These are phyloP conservation scores for Coregonus sp. DNA, from an alignment of 2,797 vertebrate genomes.

Conservation along the genomic window DNA sequence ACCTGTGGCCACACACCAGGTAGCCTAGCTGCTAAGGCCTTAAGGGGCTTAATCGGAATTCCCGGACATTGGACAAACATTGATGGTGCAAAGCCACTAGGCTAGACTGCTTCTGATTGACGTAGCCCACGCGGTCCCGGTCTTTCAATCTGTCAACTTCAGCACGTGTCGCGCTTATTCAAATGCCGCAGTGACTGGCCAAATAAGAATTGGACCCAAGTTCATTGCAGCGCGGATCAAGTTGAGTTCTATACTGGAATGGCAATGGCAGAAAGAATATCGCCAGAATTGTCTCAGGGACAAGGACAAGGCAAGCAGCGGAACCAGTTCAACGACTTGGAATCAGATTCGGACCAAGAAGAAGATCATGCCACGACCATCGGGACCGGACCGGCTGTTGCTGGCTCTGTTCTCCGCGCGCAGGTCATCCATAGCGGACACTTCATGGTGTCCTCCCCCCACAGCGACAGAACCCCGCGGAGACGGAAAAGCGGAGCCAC, in stretches of 20 bases:
- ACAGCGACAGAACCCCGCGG: conserved; percentile 82
- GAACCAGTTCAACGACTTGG: conserved; percentile 67
- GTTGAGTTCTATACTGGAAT: conserved; percentile 21
- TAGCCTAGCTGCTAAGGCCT: too few species aligned
- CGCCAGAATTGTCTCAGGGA: conserved; percentile 35
- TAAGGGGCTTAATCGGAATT: neutral
- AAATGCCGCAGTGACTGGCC: neutral
- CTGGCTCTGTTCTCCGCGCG: conserved; percentile 49
- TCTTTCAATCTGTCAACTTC: neutral
- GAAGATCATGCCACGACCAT: conserved; percentile 39
- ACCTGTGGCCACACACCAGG: too few species aligned
- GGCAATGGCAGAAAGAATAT: conserved; percentile 38
- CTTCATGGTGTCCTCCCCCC: conserved; percentile 97
- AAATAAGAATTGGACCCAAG: conserved; percentile 1
- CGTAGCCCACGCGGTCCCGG: neutral
- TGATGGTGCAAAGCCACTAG: too few species aligned
- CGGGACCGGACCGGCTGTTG: conserved; percentile 25
- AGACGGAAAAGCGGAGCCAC: conserved; percentile 68
- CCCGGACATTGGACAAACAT: neutral
- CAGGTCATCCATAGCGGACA: conserved; percentile 99
- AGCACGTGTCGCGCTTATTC: neutral
- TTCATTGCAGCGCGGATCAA: conserved; percentile 18
- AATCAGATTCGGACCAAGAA: conserved; percentile 82
- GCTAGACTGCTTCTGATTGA: neutral
- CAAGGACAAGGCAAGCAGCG: conserved; percentile 30